Conservation (phyloP, 2,113 vertebrate species). For the Ptyas mucosa region DNA sequence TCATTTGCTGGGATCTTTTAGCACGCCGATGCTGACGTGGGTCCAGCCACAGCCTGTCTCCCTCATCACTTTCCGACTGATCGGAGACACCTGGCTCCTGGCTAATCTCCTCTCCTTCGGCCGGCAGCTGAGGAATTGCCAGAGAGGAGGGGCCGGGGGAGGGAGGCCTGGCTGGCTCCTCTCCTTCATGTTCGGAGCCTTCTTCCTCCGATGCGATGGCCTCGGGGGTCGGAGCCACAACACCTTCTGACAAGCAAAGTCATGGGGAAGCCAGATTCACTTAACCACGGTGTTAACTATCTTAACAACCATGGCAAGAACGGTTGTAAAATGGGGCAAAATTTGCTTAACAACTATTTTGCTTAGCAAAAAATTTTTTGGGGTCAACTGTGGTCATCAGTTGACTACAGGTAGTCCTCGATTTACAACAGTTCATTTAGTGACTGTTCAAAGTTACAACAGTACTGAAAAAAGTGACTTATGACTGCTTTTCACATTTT, state of each 20-base stretch:
- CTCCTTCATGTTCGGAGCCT: no score
- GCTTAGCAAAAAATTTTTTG: not conserved
- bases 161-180: no score
- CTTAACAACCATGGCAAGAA: not conserved
- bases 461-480: not conserved
- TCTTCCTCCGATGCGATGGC: no score
- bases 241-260: not conserved
- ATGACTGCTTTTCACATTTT: not conserved
- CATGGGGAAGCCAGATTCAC: not conserved
- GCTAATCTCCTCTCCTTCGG: no score
- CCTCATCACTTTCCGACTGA: no score
- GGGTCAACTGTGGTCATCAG: not conserved
- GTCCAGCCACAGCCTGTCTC: no score
- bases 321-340: not conserved
- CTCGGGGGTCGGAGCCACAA: no score
- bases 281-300: not conserved
- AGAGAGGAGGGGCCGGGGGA: no score
- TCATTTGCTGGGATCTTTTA: no score
- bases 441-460: not conserved
- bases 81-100: no score
- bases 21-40: no score
- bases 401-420: not conserved
- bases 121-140: no score
- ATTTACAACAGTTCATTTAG: not conserved
- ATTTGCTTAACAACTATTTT: not conserved